Percentiles rank a stretch among this genome's conserved stretches.
These are phyloP conservation scores for Anas platyrhynchos DNA, from an alignment of 2,113 vertebrate genomes.

Conservation along the genomic window DNA sequence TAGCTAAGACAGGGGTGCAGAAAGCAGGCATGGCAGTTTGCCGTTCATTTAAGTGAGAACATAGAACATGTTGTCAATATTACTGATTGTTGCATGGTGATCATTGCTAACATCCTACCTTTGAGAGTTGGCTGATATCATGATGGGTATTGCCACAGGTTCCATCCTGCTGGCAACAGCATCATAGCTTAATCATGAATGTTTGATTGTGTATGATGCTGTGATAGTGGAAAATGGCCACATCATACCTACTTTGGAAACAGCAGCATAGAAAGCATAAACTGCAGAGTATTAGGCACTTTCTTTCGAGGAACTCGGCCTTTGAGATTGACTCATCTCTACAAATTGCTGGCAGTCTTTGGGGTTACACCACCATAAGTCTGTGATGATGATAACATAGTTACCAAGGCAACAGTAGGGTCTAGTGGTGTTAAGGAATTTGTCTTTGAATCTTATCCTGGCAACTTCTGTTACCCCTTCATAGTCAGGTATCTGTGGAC, in stretches of 20 bases:
- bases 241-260: not conserved
- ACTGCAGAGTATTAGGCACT: not conserved
- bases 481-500: not conserved
- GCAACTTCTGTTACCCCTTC: not conserved
- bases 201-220: not conserved
- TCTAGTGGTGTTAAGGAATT: not conserved
- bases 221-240: not conserved
- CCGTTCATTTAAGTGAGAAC: not conserved
- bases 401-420: not conserved
- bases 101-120: not conserved
- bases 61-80: not conserved
- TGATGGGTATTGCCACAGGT: not conserved
- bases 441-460: not conserved
- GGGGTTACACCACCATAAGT: fast-evolving
- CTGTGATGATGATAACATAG: not conserved
- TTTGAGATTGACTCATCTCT: not conserved
- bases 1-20: not conserved
- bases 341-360: not conserved
- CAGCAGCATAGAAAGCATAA: not conserved
- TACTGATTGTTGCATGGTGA: not conserved
- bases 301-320: not conserved
- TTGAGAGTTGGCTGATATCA: not conserved
- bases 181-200: not conserved
- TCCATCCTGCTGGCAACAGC: not conserved
- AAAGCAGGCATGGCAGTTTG: not conserved